Base-by-base conservation (phyloP, 2,888 invertebrate species). In the Drosophila parthenogenetica region DNA sequence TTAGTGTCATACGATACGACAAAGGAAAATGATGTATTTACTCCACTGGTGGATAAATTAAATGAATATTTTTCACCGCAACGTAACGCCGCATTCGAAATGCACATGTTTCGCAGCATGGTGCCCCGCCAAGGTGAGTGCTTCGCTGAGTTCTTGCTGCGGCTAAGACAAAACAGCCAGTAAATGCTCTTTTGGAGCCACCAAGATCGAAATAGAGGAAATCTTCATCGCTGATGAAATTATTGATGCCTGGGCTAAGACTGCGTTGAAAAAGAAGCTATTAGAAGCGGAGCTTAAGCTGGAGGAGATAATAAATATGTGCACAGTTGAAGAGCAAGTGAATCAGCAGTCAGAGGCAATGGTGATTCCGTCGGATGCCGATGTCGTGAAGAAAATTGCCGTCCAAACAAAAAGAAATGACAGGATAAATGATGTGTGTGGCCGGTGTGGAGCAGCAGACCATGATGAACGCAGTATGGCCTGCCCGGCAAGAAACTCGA, bases 261-360 rank as follows among this genome's bases (percentile, higher is more conserved):
- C 51, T 5, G 69, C 73, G 32, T 54, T 77, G 16, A 81, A 76
- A 63, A 66, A 50, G 35, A 49, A 49, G 16, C 53, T 79, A 19
- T 59, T 77, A 14, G 71, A 77, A 69, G 63, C 63, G 25, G 71
- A 78, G 43, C 66, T 69, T 48, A 51, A 29, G n/a, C 43, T 79
- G 8, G 17, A 43, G 7, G 67, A 76, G 29, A 62, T 73, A 8
- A 65, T 46, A 46, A 57, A 40, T 50, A 57, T 29, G 19, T 17
- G 4, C n/a, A 50, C 8, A 3, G 55, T 29, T 29, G 69, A 73
- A 22, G 78, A 45, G 42, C 29, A 29, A 29, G 29, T 29, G 29
- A 29, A 29, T 5, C 29, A 29, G 7, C 35, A 35, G 5, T 35
- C 4, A 13, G 35, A 35, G 35, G 29, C 35, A 35, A 35, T 35